phyloP scores from a whole-genome alignment of 2,888 invertebrate species.

The Cheilosia vernalis region DNA sequence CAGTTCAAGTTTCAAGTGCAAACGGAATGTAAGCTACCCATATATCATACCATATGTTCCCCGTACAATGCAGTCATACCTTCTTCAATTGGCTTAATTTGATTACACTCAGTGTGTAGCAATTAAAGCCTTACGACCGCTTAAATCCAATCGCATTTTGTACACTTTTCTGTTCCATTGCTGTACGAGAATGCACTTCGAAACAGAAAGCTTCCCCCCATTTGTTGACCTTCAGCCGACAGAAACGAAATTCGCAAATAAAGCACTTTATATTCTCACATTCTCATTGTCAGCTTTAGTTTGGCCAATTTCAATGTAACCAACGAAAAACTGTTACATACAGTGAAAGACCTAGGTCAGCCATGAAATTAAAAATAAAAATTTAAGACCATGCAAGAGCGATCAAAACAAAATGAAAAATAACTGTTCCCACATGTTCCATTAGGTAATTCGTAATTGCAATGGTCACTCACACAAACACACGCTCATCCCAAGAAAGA shows the following conservation, averaged over 20 bases:
- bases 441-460: not conserved
- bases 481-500: too few relatives aligned
- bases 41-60: too few relatives aligned
- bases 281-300: not conserved
- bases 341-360: not conserved
- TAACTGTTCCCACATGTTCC: not conserved
- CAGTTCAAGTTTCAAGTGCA: too few relatives aligned
- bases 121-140: not conserved
- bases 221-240: conserved; percentile 7
- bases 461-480: not conserved
- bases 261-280: not conserved
- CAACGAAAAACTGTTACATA: not conserved
- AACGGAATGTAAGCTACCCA: too few relatives aligned
- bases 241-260: not conserved
- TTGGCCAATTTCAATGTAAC: not conserved
- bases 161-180: not conserved
- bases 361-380: not conserved
- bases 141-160: not conserved
- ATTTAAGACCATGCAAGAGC: not conserved
- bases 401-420: conserved; percentile 15
- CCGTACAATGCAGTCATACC: too few relatives aligned
- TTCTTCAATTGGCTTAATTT: too few relatives aligned
- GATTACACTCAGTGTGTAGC: too few relatives aligned
- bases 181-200: not conserved
- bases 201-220: not conserved